These are phyloP conservation scores for Eleutherodactylus coqui DNA, from an alignment of 2,797 vertebrate species.

Conservation along the genomic window DNA sequence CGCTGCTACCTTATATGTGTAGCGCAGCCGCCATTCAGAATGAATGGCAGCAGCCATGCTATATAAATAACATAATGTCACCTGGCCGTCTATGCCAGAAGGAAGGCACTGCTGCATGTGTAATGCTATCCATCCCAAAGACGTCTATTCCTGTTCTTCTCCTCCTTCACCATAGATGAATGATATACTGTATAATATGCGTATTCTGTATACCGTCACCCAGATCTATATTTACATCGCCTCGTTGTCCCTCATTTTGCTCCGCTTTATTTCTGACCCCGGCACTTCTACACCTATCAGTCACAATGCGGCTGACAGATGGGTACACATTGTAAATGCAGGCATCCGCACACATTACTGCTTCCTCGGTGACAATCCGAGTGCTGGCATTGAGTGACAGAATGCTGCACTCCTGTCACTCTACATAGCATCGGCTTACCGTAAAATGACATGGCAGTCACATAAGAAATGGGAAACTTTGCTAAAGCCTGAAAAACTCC, in stretches of 20 bases:
- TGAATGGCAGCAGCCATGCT: no score
- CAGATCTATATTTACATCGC: neutral
- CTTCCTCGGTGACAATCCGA: constrained; percentile 60
- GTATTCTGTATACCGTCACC: neutral
- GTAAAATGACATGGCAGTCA: constrained; percentile 59
- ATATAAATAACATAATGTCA: no score
- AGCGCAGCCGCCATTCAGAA: no score
- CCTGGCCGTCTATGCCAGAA: no score
- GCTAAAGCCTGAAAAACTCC: constrained; percentile 22
- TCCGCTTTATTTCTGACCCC: neutral
- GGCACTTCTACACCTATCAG: neutral
- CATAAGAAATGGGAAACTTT: constrained; percentile 2
- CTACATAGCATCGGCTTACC: constrained; percentile 51
- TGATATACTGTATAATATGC: neutral
- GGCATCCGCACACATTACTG: constrained; percentile 44
- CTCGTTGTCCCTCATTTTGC: neutral
- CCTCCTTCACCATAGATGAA: neutral
- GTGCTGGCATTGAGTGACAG: constrained; percentile 68
- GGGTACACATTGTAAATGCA: constrained; percentile 38
- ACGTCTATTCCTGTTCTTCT: no score
- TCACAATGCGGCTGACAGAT: constrained; percentile 43
- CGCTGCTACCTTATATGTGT: no score
- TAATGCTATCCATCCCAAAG: no score
- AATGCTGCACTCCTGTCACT: constrained; percentile 62
- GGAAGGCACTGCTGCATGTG: no score